These are phyloP conservation scores for Phengaris alcon DNA, from an alignment of 2,888 invertebrate species.

Conservation along the genomic window DNA sequence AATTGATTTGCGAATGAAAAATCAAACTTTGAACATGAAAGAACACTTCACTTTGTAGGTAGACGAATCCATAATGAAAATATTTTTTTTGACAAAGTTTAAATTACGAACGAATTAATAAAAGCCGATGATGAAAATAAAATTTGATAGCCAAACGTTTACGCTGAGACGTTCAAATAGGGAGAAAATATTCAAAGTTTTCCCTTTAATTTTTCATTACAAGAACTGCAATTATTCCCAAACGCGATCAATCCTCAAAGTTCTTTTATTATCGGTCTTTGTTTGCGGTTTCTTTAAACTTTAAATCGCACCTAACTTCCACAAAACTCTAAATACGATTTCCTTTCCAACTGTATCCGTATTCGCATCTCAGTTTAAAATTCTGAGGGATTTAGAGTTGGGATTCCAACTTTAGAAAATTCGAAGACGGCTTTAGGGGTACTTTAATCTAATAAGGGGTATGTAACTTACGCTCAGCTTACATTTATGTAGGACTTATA, in stretches of 20 bases:
- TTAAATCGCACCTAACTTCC: constrained; percentile 34
- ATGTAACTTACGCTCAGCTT: constrained; percentile 18
- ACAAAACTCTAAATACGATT: constrained; percentile 36
- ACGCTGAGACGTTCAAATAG: not conserved
- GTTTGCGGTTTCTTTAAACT: constrained; percentile 36
- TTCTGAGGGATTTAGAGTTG: constrained; percentile 42
- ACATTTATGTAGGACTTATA: not conserved
- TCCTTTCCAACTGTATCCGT: constrained; percentile 34
- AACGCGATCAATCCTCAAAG: constrained; percentile 27
- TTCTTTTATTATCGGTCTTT: constrained; percentile 28
- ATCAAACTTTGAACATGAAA: too few relatives aligned
- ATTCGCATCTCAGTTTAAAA: constrained; percentile 35
- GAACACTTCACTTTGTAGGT: not conserved
- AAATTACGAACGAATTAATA: not conserved
- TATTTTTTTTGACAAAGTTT: not conserved
- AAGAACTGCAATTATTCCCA: constrained; percentile 24
- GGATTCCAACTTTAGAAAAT: constrained; percentile 63
- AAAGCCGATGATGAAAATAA: not conserved
- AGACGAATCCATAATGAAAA: not conserved
- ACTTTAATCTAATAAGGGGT: constrained; percentile 31
- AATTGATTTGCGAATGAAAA: too few relatives aligned
- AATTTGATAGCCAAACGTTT: not conserved
- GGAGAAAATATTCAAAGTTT: not conserved
- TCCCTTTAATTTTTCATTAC: constrained; percentile 21
- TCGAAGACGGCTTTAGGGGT: constrained; percentile 51